These are phyloP conservation scores for Leptinotarsa juncta DNA, from an alignment of 2,888 invertebrate species.

Conservation along the genomic window DNA sequence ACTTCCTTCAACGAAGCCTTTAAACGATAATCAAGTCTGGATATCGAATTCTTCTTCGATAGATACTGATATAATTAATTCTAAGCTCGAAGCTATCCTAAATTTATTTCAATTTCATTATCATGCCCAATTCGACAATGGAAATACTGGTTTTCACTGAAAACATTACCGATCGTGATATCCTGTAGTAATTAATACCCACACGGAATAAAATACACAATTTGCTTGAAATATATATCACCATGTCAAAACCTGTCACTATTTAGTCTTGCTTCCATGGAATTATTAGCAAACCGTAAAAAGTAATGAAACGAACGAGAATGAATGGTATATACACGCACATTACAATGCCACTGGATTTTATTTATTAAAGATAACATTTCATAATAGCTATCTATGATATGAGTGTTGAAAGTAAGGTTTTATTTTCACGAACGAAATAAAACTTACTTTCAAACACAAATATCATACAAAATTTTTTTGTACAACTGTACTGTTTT, in stretches of 20 bases:
- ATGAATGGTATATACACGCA: neutral
- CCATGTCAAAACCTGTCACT: neutral
- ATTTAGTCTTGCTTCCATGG: neutral
- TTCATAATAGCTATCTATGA: no score
- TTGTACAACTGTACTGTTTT: no score
- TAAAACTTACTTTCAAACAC: no score
- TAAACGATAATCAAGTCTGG: neutral
- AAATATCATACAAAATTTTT: no score
- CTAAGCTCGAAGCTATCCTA: neutral
- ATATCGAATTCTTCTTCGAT: neutral
- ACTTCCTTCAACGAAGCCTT: no score
- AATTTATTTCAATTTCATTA: slow-evolving; percentile 12
- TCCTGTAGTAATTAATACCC: neutral
- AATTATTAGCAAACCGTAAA: neutral
- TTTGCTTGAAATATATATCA: slow-evolving; percentile 1
- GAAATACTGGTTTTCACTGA: neutral
- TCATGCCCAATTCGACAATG: neutral
- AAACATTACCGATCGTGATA: neutral
- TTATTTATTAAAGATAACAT: neutral
- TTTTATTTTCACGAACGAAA: no score
- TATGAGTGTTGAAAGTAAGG: no score
- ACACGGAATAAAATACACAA: neutral
- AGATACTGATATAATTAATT: neutral
- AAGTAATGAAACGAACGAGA: neutral
- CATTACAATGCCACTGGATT: neutral